A percentile compares a stretch with the other conserved stretches of the same genome.
phyloP scores from a whole-genome alignment of 2,888 invertebrate genomes.

The Pristionchus mayeri region DNA sequence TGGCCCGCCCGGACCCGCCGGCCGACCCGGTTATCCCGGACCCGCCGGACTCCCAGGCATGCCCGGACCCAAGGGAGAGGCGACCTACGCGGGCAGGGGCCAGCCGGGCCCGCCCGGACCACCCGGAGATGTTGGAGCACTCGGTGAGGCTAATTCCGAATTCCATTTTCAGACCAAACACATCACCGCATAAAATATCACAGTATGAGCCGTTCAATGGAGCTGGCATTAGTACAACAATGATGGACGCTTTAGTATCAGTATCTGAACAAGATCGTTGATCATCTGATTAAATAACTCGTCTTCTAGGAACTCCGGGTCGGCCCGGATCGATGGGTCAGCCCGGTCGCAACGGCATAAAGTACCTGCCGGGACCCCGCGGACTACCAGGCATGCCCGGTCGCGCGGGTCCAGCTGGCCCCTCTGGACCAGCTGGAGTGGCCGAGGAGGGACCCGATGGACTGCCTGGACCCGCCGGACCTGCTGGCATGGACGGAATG shows the following conservation, averaged over 20 bases:
- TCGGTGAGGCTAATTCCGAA: conserved; percentile 47
- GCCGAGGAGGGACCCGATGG: conserved; percentile 68
- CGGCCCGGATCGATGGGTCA: conserved; percentile 53
- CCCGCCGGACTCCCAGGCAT: conserved; percentile 58
- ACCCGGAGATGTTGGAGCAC: conserved; percentile 50
- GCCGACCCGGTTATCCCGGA: conserved; percentile 55
- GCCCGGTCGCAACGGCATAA: conserved; percentile 56
- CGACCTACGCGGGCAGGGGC: neutral
- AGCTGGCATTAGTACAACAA: no score
- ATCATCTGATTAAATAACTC: no score
- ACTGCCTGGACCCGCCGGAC: conserved; percentile 62
- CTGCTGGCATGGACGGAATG: conserved; percentile 62
- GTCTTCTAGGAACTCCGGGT: conserved; percentile 49
- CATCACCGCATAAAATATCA: no score
- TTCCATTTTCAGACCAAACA: no score
- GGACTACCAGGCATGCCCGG: conserved; percentile 60
- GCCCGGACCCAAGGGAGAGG: conserved; percentile 57
- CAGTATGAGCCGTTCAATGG: no score
- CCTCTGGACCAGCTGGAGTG: conserved; percentile 57
- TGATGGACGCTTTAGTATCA: neutral
- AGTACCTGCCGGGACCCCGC: conserved; percentile 55
- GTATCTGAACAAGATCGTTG: no score
- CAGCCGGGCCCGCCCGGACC: conserved; percentile 46
- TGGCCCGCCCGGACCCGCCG: conserved; percentile 58
- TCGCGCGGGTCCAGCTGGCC: conserved; percentile 47